Conservation (phyloP, 35 echinoderm and acorn worm species). For the Anneissia japonica region DNA sequence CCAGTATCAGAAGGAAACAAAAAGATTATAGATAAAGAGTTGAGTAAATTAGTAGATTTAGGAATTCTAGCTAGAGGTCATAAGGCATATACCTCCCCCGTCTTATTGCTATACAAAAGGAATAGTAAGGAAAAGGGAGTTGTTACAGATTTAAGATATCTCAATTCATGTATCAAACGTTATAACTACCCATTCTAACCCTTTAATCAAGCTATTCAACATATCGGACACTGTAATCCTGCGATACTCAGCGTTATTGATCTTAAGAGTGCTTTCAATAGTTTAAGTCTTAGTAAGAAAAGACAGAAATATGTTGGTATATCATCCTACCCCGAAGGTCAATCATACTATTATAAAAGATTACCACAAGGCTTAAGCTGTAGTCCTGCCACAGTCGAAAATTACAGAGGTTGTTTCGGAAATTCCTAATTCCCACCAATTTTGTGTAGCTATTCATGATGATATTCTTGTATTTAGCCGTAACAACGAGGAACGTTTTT, state of each 20-base stretch:
- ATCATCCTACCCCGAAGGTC: constrained; percentile 15
- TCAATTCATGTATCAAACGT: too few species aligned
- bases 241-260: constrained; percentile 32
- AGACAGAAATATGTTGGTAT: constrained; percentile 50
- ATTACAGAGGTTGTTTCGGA: constrained; percentile 25
- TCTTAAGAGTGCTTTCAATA: constrained; percentile 14
- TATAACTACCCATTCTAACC: too few species aligned
- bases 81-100: too few species aligned
- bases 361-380: constrained; percentile 32
- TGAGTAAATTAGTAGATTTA: too few species aligned
- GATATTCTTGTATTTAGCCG: constrained; percentile 37
- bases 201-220: too few species aligned
- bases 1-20: too few species aligned
- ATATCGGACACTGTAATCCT: not conserved
- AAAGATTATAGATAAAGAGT: too few species aligned
- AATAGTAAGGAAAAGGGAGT: too few species aligned
- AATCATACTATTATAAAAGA: constrained; percentile 35
- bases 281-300: constrained; percentile 1
- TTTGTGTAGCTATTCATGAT: constrained; percentile 36
- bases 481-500: not conserved
- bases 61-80: too few species aligned
- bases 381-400: constrained; percentile 21
- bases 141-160: too few species aligned
- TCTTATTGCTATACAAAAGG: too few species aligned
- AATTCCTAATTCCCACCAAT: constrained; percentile 9